Evolutionary conservation across 2,797 vertebrate genomes (phyloP).

Genomic region (Malurus leucopterus): DNA sequence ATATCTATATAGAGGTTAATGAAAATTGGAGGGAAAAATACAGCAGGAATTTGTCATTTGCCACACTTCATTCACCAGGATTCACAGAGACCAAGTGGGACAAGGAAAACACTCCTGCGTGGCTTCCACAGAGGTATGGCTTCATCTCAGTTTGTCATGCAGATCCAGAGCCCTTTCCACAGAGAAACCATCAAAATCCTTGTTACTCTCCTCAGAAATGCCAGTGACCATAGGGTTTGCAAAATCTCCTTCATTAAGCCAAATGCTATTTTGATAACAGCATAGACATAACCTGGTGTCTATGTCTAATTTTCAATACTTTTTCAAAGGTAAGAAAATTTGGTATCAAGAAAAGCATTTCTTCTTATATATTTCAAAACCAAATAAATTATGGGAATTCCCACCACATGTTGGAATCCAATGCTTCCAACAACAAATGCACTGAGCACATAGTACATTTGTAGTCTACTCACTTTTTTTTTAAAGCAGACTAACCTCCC

Average conservation of each 20-base stretch:
- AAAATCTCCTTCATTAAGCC: background rate
- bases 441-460: background rate
- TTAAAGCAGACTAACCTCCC: background rate
- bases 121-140: rapidly evolving
- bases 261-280: background rate
- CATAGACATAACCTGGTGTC: background rate
- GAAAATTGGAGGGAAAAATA: background rate
- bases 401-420: background rate
- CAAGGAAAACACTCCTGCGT: background rate
- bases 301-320: background rate
- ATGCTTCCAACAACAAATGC: background rate
- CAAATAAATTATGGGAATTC: background rate
- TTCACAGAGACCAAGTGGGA: background rate
- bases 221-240: background rate
- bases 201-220: background rate
- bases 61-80: background rate
- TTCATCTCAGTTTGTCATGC: background rate
- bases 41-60: background rate
- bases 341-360: background rate
- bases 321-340: background rate
- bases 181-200: background rate
- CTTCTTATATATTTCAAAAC: background rate
- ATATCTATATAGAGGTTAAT: conserved; percentile 36
- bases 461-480: background rate
- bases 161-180: background rate